These are phyloP conservation scores for Callinectes sapidus DNA, from an alignment of 2,888 invertebrate species.

Conservation along the genomic window DNA sequence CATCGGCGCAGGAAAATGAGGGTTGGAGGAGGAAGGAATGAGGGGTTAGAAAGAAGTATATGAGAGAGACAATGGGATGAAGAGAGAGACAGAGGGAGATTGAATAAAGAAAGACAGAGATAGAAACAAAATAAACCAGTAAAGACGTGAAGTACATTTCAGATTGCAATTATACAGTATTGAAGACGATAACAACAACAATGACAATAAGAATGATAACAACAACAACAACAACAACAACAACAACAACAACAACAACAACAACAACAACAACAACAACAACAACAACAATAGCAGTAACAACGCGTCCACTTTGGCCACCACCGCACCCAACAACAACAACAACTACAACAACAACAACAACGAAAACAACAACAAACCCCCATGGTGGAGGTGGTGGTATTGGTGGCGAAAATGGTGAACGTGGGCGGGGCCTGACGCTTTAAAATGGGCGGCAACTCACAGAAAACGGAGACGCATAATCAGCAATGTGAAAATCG, in stretches of 20 bases:
- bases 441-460: conserved; percentile 11
- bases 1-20: not conserved
- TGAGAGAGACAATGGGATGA: not conserved
- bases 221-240: not conserved
- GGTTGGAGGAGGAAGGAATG: not conserved
- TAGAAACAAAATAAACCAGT: not conserved
- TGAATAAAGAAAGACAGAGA: not conserved
- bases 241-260: not conserved
- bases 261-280: not conserved
- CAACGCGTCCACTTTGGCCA: not conserved
- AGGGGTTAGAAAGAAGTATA: not conserved
- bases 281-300: not conserved
- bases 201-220: not conserved
- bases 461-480: not conserved
- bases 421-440: not conserved
- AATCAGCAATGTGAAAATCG: conserved; percentile 7
- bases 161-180: not conserved
- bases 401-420: not conserved
- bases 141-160: not conserved
- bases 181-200: not conserved
- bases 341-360: not conserved
- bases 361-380: not conserved
- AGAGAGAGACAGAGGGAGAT: not conserved
- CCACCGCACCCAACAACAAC: not conserved
- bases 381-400: not conserved